Base-by-base conservation (phyloP, 2,888 invertebrate species). In the Capitulum mitella region DNA sequence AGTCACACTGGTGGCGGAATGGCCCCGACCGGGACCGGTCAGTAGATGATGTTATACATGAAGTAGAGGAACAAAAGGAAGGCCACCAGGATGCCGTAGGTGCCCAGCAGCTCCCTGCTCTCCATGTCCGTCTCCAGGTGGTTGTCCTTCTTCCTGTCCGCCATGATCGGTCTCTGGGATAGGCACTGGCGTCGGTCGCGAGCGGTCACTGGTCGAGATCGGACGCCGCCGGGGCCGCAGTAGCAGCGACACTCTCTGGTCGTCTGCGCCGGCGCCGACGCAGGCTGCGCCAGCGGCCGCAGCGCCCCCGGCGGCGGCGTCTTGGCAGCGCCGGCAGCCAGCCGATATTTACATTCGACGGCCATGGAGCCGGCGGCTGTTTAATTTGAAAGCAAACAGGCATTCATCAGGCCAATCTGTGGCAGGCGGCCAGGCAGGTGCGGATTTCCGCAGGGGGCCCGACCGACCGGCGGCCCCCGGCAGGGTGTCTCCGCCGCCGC, bases 21-120 rank as follows among this genome's bases (percentile, higher is more conserved):
- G 43, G 43, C 43, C 6, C 43, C 64, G 19, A 29, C 5, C 26
- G 3, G 70, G 40, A 37, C 0, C n/a, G 26, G 26, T 70, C 40
- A 79, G 77, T 78, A 77, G 78, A 78, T 77, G 54, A 77, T 58
- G 54, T 80, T 78, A 61, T 79, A 58, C 32, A 80, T 26, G 34
- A 79, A 22, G 78, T 80, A 80, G 48, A 80, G 54, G 61, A 79
- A 76, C 26, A 80, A 32, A 16, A 80, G 78, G 78, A 79, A 80
- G 46, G 78, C n/a, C 70, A 79, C 74, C 77, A 80, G 43, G 46
- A 80, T 80, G 78, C 51, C 77, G 70, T 79, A 80, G 48, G 80
- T 80, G 78, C 77, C 79, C 32, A 78, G 78, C n/a, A 80, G 40
- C 64, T 77, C 79, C 61, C 46, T 16, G 32, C 78, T 58, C 64